phyloP scores from a whole-genome alignment of 2,888 invertebrate genomes.

The Ophonus ardosiacus region DNA sequence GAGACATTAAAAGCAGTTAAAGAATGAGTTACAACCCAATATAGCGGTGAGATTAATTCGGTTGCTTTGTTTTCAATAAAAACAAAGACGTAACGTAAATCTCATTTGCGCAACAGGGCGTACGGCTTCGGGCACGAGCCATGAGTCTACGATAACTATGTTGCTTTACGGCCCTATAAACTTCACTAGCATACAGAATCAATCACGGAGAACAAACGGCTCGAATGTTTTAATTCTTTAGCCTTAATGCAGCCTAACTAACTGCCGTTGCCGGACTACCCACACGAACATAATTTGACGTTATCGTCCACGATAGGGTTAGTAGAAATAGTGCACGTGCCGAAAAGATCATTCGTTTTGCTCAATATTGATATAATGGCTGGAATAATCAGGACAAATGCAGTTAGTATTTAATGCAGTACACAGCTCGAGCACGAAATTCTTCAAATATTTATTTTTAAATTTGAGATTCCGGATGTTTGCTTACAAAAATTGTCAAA shows the following conservation, averaged over 20 bases:
- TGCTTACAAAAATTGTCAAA: too few species aligned
- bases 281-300: slow-evolving; percentile 22
- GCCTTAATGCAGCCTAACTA: slow-evolving; percentile 27
- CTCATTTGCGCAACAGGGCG: slow-evolving; percentile 59
- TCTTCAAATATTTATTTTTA: too few species aligned
- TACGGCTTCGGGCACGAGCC: neutral
- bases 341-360: neutral
- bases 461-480: too few species aligned
- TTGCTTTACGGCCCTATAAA: slow-evolving; percentile 59
- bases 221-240: slow-evolving; percentile 54
- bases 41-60: slow-evolving; percentile 54
- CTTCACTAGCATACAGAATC: slow-evolving; percentile 55
- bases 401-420: too few species aligned
- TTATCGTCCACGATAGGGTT: slow-evolving; percentile 10
- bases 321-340: neutral
- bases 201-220: slow-evolving; percentile 52
- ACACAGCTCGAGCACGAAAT: too few species aligned
- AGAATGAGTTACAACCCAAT: slow-evolving; percentile 54
- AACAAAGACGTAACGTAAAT: slow-evolving; percentile 61
- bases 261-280: neutral
- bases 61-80: slow-evolving; percentile 59
- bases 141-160: slow-evolving; percentile 51
- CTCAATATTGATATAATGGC: neutral
- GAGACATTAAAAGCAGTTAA: slow-evolving; percentile 41
- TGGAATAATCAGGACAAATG: neutral